Percentiles rank a stretch among this genome's conserved stretches.
These are phyloP conservation scores for Zapornia atra DNA, from an alignment of 2,113 vertebrate species.

Conservation along the genomic window DNA sequence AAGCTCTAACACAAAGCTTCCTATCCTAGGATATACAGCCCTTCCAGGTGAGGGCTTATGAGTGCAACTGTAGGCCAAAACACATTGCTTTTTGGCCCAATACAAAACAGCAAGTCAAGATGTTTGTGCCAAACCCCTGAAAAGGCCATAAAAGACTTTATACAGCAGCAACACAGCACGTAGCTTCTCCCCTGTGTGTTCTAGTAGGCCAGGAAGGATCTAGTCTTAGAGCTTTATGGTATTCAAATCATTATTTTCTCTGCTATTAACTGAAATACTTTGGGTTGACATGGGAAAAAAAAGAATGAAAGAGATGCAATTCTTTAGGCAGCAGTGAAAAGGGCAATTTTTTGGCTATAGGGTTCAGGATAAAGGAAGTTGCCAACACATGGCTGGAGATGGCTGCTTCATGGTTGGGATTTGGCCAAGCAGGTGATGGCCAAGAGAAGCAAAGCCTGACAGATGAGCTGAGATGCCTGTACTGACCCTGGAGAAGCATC, in stretches of 20 bases:
- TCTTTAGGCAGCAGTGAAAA: not conserved
- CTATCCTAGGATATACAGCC: accelerated
- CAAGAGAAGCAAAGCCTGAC: not conserved
- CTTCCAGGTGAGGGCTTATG: not conserved
- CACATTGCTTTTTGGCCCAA: not conserved
- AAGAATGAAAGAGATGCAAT: too few relatives aligned
- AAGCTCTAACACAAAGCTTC: not conserved
- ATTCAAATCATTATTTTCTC: not conserved
- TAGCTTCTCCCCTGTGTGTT: not conserved
- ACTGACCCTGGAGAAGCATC: not conserved
- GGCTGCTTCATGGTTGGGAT: not conserved
- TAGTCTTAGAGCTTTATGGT: not conserved
- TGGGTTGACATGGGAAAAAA: not conserved
- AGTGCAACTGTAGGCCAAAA: not conserved
- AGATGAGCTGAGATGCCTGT: not conserved
- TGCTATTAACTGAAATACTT: not conserved
- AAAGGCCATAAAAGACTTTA: not conserved
- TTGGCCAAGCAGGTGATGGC: not conserved
- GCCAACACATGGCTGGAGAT: not conserved
- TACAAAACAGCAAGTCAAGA: not conserved
- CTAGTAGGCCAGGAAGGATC: not conserved
- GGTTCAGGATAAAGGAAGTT: not conserved
- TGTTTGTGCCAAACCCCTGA: not conserved
- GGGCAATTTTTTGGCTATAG: not conserved
- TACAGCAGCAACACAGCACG: not conserved